Base-by-base conservation (phyloP, 1,140 invertebrate species). In the Rhyacophila brunnea region DNA sequence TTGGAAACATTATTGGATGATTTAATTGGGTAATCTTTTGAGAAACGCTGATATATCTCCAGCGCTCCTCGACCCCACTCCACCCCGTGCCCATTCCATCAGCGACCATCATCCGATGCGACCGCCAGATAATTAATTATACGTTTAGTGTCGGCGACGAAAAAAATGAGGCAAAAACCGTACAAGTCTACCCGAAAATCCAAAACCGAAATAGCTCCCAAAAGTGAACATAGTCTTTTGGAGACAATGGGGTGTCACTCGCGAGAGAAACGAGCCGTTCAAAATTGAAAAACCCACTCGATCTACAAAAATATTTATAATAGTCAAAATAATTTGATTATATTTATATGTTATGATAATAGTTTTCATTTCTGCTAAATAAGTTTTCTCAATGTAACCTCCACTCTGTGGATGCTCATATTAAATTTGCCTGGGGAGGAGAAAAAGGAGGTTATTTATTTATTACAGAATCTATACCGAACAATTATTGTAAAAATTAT, bases 121-220 rank as follows among this genome's bases (percentile, higher is more conserved):
- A 15, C 50, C 28, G 23, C 34, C 40, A 34, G 36, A 46, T 54
- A 60, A 60, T 60, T 60, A 54, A 60, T 48, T 54, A 54, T 49
- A 19, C 58, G 50, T 60, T 60, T 60, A 53, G 58, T 54, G 45
- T 53, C 45, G 19, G 44, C 49, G 34, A 28, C 9, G 23, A 28
- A 18, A 23, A 23, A 51, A 47, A 50, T 19, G 47, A 49, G 50
- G 18, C 28, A 44, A 48, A 53, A 59, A 35, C 42, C 11, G 35
- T 52, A 52, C 11, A 35, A 52, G 34, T 15, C 15, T 13, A 9
- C 18, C 17, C 49, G 45, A 52, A 58, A 58, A 58, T 9, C 35
- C 46, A 48, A 58, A 36, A 38, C 28, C 32, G 6, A 40, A 36
- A 58, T 35, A 43, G 56, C 18, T 15, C 20, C 32, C 40, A 32